Evolutionary conservation across 2,113 vertebrate genomes (phyloP).

Genomic region (Paramormyrops kingsleyae): DNA sequence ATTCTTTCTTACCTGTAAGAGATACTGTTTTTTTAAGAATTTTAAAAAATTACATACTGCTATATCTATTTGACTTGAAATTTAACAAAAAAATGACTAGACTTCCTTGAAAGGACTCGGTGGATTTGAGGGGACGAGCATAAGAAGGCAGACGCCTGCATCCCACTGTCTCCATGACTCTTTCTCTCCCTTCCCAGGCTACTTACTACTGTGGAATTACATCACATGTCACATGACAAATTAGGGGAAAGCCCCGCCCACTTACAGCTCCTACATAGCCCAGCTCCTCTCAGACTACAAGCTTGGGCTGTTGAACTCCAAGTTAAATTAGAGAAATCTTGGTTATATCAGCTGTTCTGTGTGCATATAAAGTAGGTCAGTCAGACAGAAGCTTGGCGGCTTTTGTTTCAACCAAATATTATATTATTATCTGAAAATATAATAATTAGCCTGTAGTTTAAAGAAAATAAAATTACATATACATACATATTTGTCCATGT

Average conservation of each 20-base stretch:
- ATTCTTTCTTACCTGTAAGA: background rate
- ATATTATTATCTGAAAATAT: background rate
- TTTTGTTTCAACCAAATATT: background rate
- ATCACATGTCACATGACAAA: conserved; percentile 1
- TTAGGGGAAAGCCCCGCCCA: background rate
- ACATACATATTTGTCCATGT: background rate
- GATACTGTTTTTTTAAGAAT: background rate
- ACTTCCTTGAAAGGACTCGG: background rate
- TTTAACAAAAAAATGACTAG: background rate
- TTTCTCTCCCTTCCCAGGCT: background rate
- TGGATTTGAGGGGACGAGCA: background rate
- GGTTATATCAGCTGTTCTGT: background rate
- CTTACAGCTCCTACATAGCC: background rate
- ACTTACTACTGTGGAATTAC: background rate
- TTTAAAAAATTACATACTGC: background rate
- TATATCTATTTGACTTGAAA: background rate
- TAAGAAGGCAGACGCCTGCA: background rate
- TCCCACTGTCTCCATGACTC: background rate
- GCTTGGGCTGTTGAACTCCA: background rate
- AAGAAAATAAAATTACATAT: background rate
- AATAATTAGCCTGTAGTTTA: background rate
- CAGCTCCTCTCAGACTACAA: background rate
- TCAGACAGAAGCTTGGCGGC: background rate
- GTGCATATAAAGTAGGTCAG: background rate
- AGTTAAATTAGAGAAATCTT: background rate